A percentile compares a stretch with the other conserved stretches of the same genome.
Evolutionary conservation across 2,888 invertebrate genomes (phyloP).

Genomic region (Perizoma affinitatum): DNA sequence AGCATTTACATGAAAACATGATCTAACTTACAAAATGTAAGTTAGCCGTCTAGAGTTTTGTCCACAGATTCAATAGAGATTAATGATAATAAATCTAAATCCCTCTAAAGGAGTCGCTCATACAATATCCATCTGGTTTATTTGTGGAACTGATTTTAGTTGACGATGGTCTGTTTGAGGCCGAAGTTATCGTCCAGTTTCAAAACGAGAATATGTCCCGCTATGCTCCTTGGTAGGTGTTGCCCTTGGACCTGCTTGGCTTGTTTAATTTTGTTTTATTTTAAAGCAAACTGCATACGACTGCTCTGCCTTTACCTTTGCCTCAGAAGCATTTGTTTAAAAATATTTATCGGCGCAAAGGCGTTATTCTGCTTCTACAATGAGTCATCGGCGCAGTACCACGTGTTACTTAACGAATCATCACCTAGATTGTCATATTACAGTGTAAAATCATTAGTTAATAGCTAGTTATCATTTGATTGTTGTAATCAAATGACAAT

Average conservation of each 20-base stretch:
- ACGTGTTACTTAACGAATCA: too few species aligned
- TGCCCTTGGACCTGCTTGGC: conserved; percentile 28
- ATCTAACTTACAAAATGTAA: conserved; percentile 21
- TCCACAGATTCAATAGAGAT: conserved; percentile 27
- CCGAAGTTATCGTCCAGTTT: conserved; percentile 46
- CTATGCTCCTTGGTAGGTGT: conserved; percentile 34
- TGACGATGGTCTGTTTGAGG: conserved; percentile 46
- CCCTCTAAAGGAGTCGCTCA: conserved; percentile 37
- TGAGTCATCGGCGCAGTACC: too few species aligned
- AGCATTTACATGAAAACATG: conserved; percentile 18
- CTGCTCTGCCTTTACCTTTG: too few species aligned
- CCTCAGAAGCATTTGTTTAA: too few species aligned
- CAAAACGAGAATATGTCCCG: conserved; percentile 52
- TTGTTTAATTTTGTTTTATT: conserved; percentile 21
- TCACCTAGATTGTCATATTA: too few species aligned
- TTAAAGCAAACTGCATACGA: not conserved
- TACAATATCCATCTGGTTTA: conserved; percentile 44
- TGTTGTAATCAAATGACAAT: too few species aligned
- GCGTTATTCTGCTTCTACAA: too few species aligned
- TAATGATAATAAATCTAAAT: conserved; percentile 39
- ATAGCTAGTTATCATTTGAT: too few species aligned
- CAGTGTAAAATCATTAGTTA: too few species aligned
- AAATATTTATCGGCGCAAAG: too few species aligned
- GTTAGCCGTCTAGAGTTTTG: conserved; percentile 8
- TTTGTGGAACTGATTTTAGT: conserved; percentile 64